phyloP scores from a whole-genome alignment of 2,113 vertebrate species.

The Odontesthes bonariensis region DNA sequence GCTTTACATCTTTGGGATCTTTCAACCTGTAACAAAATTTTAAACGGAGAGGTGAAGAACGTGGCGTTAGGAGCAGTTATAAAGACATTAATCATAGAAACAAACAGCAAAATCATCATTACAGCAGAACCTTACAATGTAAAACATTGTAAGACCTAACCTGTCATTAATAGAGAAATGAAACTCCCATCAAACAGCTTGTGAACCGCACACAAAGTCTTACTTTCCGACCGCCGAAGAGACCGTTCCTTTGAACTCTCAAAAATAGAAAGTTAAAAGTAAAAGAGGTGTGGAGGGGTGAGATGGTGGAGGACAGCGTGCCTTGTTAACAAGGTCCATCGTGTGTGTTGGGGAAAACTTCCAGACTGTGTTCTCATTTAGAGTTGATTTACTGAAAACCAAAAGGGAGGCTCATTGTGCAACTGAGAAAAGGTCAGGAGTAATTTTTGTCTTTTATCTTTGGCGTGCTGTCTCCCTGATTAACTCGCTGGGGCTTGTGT shows the following conservation, averaged over 20 bases:
- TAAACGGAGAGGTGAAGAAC: neutral
- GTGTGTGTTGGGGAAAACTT: conserved; percentile 43
- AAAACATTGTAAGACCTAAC: conserved; percentile 16
- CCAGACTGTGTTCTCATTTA: conserved; percentile 37
- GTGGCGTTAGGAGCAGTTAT: neutral
- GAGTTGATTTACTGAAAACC: conserved; percentile 52
- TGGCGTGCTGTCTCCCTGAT: conserved; percentile 53
- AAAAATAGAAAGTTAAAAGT: conserved; percentile 52
- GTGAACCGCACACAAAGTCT: conserved; percentile 37
- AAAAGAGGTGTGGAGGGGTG: conserved; percentile 33
- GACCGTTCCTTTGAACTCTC: conserved; percentile 39
- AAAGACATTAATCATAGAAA: neutral
- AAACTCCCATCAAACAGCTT: conserved; percentile 33
- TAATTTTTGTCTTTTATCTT: conserved; percentile 55
- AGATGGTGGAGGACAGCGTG: conserved; percentile 7
- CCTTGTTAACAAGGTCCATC: conserved; percentile 56
- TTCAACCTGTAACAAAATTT: neutral
- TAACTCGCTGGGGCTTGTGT: conserved; percentile 46
- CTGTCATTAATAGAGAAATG: neutral
- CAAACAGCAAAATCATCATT: neutral
- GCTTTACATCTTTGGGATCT: neutral
- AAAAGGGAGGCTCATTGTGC: conserved; percentile 54
- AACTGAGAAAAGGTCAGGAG: conserved; percentile 64
- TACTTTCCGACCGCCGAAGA: conserved; percentile 23
- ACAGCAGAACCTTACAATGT: neutral